Percentiles rank a stretch among this genome's conserved stretches.
These are phyloP conservation scores for Thymelicus lineola DNA, from an alignment of 2,888 invertebrate species.

Conservation along the genomic window DNA sequence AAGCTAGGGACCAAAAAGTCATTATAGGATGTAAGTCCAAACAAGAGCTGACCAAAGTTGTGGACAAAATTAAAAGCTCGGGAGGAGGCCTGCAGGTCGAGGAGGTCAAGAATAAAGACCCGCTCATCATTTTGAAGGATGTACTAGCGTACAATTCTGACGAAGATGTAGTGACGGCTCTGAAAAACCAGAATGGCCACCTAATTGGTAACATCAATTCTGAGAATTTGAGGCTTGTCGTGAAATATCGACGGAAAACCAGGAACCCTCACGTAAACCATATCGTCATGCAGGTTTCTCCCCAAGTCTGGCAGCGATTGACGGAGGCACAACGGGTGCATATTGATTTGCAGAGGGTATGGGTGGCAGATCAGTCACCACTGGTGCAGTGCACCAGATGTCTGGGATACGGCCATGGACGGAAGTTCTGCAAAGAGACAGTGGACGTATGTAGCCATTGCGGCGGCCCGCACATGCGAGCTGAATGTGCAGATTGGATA, in stretches of 20 bases:
- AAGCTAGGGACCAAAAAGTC: neutral
- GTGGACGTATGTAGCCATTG: no score
- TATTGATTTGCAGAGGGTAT: neutral
- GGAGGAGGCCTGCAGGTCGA: neutral
- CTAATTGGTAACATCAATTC: no score
- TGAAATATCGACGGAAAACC: no score
- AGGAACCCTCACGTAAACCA: no score
- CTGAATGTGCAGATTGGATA: neutral
- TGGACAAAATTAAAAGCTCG: neutral
- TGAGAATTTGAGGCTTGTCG: no score
- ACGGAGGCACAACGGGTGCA: no score
- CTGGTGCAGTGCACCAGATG: neutral
- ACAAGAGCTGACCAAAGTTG: neutral
- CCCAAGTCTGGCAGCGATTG: no score
- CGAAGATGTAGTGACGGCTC: neutral
- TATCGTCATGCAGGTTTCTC: no score
- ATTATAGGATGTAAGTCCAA: neutral
- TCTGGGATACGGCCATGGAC: slow-evolving; percentile 11
- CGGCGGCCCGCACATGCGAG: no score
- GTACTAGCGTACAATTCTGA: neutral
- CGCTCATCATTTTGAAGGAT: neutral
- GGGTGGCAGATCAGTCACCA: neutral
- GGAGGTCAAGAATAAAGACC: neutral
- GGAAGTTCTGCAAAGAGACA: neutral
- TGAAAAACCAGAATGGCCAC: neutral